Evolutionary conservation across 2,797 vertebrate genomes (phyloP).

Genomic region (Hafferia zeledoni): DNA sequence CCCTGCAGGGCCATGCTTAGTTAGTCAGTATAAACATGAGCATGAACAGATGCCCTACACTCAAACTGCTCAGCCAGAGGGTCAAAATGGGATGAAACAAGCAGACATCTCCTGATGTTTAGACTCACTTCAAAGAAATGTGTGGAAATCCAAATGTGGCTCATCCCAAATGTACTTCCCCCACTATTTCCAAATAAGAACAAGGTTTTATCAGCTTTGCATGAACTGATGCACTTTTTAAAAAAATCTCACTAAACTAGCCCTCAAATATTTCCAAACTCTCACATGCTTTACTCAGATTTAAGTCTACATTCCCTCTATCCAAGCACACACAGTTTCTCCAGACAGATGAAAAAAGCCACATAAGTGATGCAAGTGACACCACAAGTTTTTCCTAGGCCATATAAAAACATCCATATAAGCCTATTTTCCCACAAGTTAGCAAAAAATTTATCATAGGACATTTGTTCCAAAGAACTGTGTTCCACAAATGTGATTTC

Average conservation of each 20-base stretch:
- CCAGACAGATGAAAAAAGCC: background rate
- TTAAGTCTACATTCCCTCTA: background rate
- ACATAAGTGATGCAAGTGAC: background rate
- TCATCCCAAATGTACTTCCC: background rate
- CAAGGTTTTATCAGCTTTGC: background rate
- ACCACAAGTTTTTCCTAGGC: background rate
- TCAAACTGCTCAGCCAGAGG: background rate
- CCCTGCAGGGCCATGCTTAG: background rate
- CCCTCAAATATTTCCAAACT: background rate
- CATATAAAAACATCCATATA: background rate
- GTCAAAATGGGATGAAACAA: background rate
- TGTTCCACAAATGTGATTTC: background rate
- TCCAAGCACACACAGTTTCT: background rate
- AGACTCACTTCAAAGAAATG: background rate
- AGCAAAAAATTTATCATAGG: background rate
- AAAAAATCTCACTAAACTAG: background rate
- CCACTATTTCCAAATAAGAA: background rate
- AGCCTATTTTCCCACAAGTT: background rate
- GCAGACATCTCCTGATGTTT: background rate
- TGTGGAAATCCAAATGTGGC: background rate
- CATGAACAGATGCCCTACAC: background rate
- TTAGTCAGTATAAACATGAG: background rate
- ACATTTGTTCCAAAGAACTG: background rate
- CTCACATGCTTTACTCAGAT: background rate
- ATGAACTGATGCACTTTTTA: background rate